Conservation (phyloP, 2,113 vertebrate species). For the Eulacestoma nigropectus region DNA sequence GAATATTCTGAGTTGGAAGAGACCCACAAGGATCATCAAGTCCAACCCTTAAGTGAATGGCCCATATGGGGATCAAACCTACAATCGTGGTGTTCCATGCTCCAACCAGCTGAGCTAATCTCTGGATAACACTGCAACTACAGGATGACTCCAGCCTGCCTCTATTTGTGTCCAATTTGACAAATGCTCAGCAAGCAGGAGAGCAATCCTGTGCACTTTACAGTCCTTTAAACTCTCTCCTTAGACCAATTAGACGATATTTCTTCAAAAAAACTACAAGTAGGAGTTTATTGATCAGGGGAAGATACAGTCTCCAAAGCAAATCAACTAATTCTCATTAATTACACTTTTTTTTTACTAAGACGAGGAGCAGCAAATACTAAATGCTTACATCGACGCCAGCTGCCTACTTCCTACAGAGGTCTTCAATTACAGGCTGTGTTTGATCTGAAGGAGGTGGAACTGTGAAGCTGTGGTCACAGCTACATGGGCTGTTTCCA, state of each 20-base stretch:
- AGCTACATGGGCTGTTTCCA: background rate
- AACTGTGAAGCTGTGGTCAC: background rate
- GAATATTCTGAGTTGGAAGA: background rate
- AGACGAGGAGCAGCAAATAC: background rate
- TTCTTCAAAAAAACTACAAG: background rate
- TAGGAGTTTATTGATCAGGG: background rate
- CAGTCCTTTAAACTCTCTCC: background rate
- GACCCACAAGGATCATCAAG: background rate
- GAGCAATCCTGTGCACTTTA: background rate
- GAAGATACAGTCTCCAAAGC: background rate
- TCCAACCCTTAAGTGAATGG: background rate
- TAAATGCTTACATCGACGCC: background rate
- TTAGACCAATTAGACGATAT: background rate
- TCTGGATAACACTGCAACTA: background rate
- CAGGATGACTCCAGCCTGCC: background rate
- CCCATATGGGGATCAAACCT: background rate
- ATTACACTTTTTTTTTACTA: background rate
- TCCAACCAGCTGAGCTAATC: background rate
- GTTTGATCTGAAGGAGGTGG: background rate
- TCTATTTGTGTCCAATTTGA: background rate
- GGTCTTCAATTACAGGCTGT: background rate
- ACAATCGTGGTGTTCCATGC: rapidly evolving
- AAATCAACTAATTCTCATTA: background rate
- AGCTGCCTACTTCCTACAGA: background rate
- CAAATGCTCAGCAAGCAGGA: background rate